Evolutionary conservation across 2,113 vertebrate genomes (phyloP).

Genomic region (Platichthys flesus): DNA sequence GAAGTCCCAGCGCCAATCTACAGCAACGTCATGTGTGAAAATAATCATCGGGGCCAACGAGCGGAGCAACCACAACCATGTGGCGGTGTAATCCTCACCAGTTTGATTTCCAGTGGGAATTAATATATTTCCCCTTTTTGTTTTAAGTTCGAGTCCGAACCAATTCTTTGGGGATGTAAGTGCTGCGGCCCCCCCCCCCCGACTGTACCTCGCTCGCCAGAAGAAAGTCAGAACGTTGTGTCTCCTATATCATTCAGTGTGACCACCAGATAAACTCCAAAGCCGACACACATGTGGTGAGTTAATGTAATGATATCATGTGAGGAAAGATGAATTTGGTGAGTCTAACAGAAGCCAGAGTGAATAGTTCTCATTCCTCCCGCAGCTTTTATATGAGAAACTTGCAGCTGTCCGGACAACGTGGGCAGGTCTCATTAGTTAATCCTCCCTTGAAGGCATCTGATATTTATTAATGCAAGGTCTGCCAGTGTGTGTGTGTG

Average conservation of each 20-base stretch:
- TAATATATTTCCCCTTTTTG: not conserved
- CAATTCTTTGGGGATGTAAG: constrained; percentile 3
- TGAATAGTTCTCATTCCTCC: constrained; percentile 37
- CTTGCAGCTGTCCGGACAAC: constrained; percentile 35
- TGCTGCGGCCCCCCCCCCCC: not conserved
- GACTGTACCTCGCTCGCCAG: not conserved
- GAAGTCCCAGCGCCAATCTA: not conserved
- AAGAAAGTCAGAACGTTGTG: constrained; percentile 17
- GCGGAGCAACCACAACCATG: constrained; percentile 18
- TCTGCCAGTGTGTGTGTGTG: not conserved
- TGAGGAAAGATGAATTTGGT: constrained; percentile 51
- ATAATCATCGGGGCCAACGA: constrained; percentile 23
- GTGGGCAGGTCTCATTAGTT: constrained; percentile 46
- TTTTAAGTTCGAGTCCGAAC: constrained; percentile 6
- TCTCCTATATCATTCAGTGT: constrained; percentile 23
- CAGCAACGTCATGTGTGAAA: constrained; percentile 28
- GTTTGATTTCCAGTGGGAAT: constrained; percentile 11
- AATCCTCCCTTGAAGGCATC: constrained; percentile 42
- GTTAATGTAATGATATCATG: constrained; percentile 44
- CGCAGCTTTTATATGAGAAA: constrained; percentile 34
- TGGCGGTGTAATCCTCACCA: constrained; percentile 13
- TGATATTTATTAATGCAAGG: constrained; percentile 39
- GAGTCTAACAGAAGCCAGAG: constrained; percentile 47
- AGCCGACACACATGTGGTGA: constrained; percentile 20
- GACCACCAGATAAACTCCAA: constrained; percentile 37